Evolutionary conservation across 2,888 invertebrate species (phyloP).

Genomic region (Apotomis betuletana): DNA sequence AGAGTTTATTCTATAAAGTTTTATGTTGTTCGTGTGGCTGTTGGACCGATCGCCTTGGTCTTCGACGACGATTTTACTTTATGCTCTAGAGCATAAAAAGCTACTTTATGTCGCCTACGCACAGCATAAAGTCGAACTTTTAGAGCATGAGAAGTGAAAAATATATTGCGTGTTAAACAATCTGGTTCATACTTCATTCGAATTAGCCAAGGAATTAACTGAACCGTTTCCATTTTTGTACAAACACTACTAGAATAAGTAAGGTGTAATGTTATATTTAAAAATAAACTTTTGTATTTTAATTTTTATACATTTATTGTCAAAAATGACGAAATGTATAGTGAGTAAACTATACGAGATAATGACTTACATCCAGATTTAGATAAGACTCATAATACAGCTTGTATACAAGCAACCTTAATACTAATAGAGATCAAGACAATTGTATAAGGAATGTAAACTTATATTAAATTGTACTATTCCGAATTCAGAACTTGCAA

Average conservation of each 20-base stretch:
- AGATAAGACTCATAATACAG: slow-evolving; percentile 11
- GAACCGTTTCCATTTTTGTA: not conserved
- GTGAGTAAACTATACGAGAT: not conserved
- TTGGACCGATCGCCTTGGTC: too few species aligned
- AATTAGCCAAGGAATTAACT: too few species aligned
- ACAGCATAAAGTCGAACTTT: too few species aligned
- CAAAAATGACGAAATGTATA: slow-evolving; percentile 33
- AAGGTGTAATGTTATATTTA: not conserved
- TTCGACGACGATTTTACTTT: too few species aligned
- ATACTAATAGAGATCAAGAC: slow-evolving; percentile 31
- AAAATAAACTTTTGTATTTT: not conserved
- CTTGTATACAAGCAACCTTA: slow-evolving; percentile 36
- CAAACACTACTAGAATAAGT: not conserved
- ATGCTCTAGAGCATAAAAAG: too few species aligned
- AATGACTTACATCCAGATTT: slow-evolving; percentile 18
- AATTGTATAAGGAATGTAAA: slow-evolving; percentile 35
- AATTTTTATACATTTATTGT: slow-evolving; percentile 16
- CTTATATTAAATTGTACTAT: slow-evolving; percentile 21
- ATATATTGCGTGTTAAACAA: not conserved
- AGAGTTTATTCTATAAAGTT: too few species aligned
- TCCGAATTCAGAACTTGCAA: not conserved
- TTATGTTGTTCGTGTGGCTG: too few species aligned
- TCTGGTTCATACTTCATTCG: too few species aligned
- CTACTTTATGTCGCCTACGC: too few species aligned
- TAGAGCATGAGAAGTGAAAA: too few species aligned